Base-by-base conservation (phyloP, 2,888 invertebrate genomes). In the Rotaria macrura region DNA sequence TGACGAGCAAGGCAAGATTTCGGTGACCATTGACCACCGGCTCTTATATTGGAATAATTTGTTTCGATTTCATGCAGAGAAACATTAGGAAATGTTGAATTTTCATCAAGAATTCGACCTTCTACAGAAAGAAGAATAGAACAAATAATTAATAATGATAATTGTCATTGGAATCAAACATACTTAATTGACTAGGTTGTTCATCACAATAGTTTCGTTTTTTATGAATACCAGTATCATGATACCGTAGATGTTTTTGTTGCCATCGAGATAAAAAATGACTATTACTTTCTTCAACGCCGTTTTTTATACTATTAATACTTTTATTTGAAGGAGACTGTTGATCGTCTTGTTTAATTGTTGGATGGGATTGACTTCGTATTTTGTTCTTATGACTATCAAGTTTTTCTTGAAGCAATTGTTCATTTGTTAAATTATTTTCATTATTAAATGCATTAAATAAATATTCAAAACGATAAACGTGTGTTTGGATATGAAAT, bases 1-100 rank as follows among this genome's bases (percentile, higher is more conserved):
- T 86, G 86, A 55, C 86, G 25, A 17, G 86, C 86, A 47, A 72
- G 79, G 57, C 86, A 86, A 85, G 79, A 29, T 49, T 25, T 10
- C 2, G 86, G 86, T 38, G 86, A 86, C 84, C 84, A 86, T 55
- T 25, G 40, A 84, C 86, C 86, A 84, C 86, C 86, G 23, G 74
- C 57, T 83, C 84, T 84, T 12, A 86, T 84, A 47, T 85, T 34
- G n/a, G 43, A n/a, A 55, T 84, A 74, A 23, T 86, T 79, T 10
- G 4, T 85, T 40, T 84, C 84, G 34, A 86, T 47, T 84, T 84
- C 43, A 25, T 79, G 25, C 25, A 79, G 17, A 10, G 79, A 43
- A 43, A 79, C 7, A 79, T 79, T 79, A 9, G 79, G 43, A 79
- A 79, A 79, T 43, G 79, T 79, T 2, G 43, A 79, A n/a, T 79